A percentile compares a stretch with the other conserved stretches of the same genome.
These are phyloP conservation scores for Trichonephila inaurata DNA, from an alignment of 1,140 invertebrate genomes.

Conservation along the genomic window DNA sequence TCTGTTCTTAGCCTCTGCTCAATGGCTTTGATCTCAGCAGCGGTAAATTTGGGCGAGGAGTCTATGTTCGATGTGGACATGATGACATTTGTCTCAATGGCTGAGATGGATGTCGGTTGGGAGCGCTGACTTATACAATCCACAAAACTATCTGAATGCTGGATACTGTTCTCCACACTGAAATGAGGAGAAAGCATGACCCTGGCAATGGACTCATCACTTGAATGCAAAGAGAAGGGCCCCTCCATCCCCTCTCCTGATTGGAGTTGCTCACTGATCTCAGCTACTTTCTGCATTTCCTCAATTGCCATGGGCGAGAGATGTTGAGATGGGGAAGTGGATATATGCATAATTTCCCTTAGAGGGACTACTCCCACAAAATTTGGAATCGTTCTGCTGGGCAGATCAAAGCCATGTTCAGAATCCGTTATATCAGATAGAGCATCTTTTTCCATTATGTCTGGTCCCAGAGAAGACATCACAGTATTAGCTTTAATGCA, in stretches of 20 bases:
- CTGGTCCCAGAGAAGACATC: slow-evolving; percentile 76
- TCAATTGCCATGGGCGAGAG: slow-evolving; percentile 59
- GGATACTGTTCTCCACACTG: slow-evolving; percentile 33
- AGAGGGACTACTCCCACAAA: slow-evolving; percentile 58
- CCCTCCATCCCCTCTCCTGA: slow-evolving; percentile 26
- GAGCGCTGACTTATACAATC: slow-evolving; percentile 64
- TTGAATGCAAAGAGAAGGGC: slow-evolving; percentile 55
- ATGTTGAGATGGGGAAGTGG: slow-evolving; percentile 49
- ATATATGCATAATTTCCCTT: slow-evolving; percentile 67
- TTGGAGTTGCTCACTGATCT: slow-evolving; percentile 66
- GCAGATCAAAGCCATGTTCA: slow-evolving; percentile 41
- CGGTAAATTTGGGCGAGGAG: slow-evolving; percentile 53
- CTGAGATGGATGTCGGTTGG: slow-evolving; percentile 57
- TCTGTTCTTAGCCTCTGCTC: slow-evolving; percentile 47
- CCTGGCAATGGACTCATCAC: slow-evolving; percentile 57
- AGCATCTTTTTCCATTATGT: slow-evolving; percentile 62
- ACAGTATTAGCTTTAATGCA: slow-evolving; percentile 74
- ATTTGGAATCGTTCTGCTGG: slow-evolving; percentile 58
- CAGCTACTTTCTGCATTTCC: slow-evolving; percentile 72
- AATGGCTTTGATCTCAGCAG: slow-evolving; percentile 70
- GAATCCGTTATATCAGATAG: slow-evolving; percentile 66
- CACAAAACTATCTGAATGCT: slow-evolving; percentile 57
- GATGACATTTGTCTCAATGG: slow-evolving; percentile 74
- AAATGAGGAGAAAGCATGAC: slow-evolving; percentile 57
- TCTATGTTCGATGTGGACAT: slow-evolving; percentile 73